Evolutionary conservation across 2,113 vertebrate species (phyloP).

Genomic region (Podiceps cristatus): DNA sequence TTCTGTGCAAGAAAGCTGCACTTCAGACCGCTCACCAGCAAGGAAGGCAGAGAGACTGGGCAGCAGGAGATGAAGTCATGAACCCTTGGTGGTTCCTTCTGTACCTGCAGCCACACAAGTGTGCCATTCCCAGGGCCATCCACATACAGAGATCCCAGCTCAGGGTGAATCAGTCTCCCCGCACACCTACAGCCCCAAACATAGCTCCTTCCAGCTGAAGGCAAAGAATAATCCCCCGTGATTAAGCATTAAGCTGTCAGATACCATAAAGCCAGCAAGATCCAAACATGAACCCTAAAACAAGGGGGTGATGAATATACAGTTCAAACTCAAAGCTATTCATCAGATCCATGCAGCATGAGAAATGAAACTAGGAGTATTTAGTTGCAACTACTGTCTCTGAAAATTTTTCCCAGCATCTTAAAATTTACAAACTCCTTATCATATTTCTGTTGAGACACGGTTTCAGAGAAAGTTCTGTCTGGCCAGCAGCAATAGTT

Average conservation of each 20-base stretch:
- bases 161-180: neutral
- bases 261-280: neutral
- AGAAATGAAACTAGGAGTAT: neutral
- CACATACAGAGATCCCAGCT: rapidly evolving
- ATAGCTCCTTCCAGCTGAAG: neutral
- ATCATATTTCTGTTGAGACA: neutral
- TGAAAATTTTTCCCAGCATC: neutral
- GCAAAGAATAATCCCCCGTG: neutral
- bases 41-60: neutral
- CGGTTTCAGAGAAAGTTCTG: neutral
- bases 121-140: neutral
- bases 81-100: neutral
- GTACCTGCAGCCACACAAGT: neutral
- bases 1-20: neutral
- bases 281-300: neutral
- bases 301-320: neutral
- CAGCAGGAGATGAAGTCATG: neutral
- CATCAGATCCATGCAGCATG: neutral
- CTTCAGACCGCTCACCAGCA: neutral
- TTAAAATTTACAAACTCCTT: neutral
- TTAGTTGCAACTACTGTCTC: neutral
- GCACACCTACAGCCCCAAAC: neutral
- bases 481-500: neutral
- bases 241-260: neutral
- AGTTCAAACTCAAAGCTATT: neutral